Evolutionary conservation across 2,888 invertebrate genomes (phyloP), one percentile per base, ranked within the genome.

Genomic region (Boloria selene): DNA sequence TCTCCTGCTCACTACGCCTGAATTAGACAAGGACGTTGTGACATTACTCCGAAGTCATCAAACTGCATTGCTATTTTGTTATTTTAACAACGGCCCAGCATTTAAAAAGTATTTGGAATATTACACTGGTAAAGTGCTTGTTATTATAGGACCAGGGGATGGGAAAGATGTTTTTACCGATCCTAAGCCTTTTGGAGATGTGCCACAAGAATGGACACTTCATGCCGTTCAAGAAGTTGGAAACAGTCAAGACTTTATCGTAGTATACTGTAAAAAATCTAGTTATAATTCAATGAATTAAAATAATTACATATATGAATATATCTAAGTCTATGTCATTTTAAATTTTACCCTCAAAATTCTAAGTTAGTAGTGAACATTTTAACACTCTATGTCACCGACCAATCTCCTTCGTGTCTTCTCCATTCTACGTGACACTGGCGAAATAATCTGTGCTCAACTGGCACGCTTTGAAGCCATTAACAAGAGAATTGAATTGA

Each of bases 1-100:
- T 3, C 88, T 95, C 42, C 91, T 93, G 68, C 94, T 94, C 77
- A 92, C 93, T 0, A 81, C 91, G 2, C 80, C 85, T 6, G 71
- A 74, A 17, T 75, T 91, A 73, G 81, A 91, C 74, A 79, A 80
- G 58, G 87, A 88, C 63, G 84, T 85, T 54, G 77, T 79, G 5
- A 69, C 77, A 45, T 78, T 93, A 61, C 83, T 95, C 2, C 79
- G 86, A 42, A 77, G 83, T 13, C 73, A 83, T 51, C 67, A 66
- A 0, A 93, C 93, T 65, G 95, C 95, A 0, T 77, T 97, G 61
- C 78, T 97, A 56, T 97, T 97, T 81, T 97, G 96, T 78, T 97
- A 97, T 77, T 97, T 97, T 76, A 97, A 97, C 77, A 94, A 96
- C 76, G 93, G 94, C 7, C 73, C 78, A 0, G 96, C 96, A 22